phyloP scores from a whole-genome alignment of 2,888 invertebrate species.

The Lasius fuliginosus region DNA sequence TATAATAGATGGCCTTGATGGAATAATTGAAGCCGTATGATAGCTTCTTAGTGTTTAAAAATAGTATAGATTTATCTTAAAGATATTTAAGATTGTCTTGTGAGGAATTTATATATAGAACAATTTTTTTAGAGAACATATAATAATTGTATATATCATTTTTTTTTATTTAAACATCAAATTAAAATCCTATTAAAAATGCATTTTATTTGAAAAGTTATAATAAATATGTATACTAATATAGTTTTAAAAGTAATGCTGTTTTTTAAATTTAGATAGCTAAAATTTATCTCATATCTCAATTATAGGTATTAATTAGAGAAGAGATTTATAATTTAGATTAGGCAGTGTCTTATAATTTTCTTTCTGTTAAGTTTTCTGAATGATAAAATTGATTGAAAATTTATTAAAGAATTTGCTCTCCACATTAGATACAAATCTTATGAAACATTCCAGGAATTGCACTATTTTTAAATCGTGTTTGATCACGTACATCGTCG shows the following conservation, averaged over 20 bases:
- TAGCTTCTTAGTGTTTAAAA: neutral
- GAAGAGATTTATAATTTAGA: neutral
- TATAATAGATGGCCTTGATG: constrained; percentile 45
- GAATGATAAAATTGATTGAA: neutral
- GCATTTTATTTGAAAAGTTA: neutral
- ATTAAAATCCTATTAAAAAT: neutral
- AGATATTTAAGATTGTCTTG: constrained; percentile 1
- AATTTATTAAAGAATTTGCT: neutral
- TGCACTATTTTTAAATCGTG: neutral
- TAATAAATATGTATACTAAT: neutral
- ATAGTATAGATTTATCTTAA: neutral
- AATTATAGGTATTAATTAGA: neutral
- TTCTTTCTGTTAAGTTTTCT: neutral
- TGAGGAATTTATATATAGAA: neutral
- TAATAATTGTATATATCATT: neutral
- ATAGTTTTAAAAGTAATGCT: neutral
- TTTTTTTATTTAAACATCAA: neutral
- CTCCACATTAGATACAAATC: neutral
- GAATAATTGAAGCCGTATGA: constrained; percentile 8
- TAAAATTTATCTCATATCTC: neutral
- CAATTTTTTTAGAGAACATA: neutral
- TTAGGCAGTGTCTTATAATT: neutral
- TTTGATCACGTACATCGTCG: constrained; percentile 53
- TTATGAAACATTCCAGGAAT: neutral
- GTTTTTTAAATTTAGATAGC: neutral